Percentiles rank a stretch among this genome's conserved stretches.
These are phyloP conservation scores for Dendrophyllia cribrosa DNA, from an alignment of 64 coral and sea anemone species.

Conservation along the genomic window DNA sequence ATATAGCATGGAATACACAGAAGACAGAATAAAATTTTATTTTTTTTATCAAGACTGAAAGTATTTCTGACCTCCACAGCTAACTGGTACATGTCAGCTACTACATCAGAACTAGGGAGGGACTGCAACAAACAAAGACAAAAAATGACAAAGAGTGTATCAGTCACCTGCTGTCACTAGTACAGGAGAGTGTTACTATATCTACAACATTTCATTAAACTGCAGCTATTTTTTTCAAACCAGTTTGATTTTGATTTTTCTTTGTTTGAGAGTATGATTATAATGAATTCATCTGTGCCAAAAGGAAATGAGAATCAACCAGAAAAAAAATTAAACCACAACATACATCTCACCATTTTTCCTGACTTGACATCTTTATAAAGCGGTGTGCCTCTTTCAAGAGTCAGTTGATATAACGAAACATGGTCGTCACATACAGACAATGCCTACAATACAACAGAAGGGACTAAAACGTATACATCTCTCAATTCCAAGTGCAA, in stretches of 20 bases:
- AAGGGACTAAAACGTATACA: not conserved
- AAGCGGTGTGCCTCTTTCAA: conserved; percentile 77
- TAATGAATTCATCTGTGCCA: too few species aligned
- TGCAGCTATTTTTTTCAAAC: too few species aligned
- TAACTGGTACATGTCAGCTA: conserved; percentile 69
- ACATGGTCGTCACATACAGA: conserved; percentile 72
- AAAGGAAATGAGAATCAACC: too few species aligned
- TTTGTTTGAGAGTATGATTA: too few species aligned
- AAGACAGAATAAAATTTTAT: not conserved
- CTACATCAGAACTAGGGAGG: conserved; percentile 44
- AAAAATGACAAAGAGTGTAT: too few species aligned
- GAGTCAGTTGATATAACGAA: conserved; percentile 74
- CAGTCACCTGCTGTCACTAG: too few species aligned
- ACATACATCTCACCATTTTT: conserved; percentile 25
- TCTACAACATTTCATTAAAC: too few species aligned
- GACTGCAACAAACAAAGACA: conserved; percentile 22
- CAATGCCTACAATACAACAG: conserved; percentile 9
- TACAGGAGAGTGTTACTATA: not conserved
- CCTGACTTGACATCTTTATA: conserved; percentile 59
- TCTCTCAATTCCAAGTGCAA: too few species aligned
- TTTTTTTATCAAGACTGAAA: not conserved
- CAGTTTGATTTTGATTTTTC: too few species aligned
- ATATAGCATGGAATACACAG: not conserved
- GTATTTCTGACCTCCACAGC: conserved; percentile 67
- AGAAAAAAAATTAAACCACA: too few species aligned